Percentiles rank a stretch among this genome's conserved stretches.
These are phyloP conservation scores for Coptodon rendalli DNA, from an alignment of 2,113 vertebrate species.

Conservation along the genomic window DNA sequence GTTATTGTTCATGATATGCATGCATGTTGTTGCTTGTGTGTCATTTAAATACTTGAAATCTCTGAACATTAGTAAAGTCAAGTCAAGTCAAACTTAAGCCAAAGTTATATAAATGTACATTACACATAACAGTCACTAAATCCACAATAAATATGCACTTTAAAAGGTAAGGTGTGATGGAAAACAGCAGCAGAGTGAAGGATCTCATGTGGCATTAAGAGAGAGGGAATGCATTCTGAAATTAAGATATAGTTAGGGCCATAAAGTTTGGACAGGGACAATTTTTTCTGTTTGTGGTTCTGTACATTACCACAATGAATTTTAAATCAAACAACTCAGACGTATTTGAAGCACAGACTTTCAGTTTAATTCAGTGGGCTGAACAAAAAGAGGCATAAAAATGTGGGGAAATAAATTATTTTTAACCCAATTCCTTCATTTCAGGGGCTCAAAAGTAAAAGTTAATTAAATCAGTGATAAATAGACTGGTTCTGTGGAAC, in stretches of 20 bases:
- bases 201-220: neutral
- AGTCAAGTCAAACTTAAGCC: neutral
- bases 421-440: neutral
- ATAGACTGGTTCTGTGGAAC: neutral
- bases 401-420: neutral
- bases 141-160: neutral
- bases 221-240: neutral
- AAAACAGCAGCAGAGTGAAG: neutral
- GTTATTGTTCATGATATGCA: neutral
- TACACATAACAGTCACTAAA: neutral
- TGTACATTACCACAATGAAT: neutral
- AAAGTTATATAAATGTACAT: neutral
- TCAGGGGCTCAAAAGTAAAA: neutral
- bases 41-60: neutral
- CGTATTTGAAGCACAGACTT: neutral
- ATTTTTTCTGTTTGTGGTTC: neutral
- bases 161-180: neutral
- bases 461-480: neutral
- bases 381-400: neutral
- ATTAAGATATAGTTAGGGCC: neutral
- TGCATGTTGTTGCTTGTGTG: neutral
- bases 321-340: neutral
- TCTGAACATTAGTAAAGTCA: neutral
- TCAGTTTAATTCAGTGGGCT: neutral
- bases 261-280: neutral